Evolutionary conservation across 2,888 invertebrate genomes (phyloP).

Genomic region (Arenicola marina): DNA sequence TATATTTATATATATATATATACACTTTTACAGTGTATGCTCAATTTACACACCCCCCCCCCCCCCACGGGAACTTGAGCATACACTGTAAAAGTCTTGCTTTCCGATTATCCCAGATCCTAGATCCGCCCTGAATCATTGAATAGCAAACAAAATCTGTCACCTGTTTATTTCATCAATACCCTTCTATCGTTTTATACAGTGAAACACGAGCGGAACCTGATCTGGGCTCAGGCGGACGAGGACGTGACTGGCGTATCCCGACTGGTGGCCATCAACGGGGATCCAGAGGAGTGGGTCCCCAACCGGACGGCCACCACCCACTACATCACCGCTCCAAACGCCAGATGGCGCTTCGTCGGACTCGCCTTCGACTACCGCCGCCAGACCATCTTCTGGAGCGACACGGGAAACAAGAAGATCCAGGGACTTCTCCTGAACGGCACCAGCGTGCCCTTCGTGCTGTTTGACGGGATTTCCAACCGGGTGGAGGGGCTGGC

Average conservation of each 20-base stretch:
- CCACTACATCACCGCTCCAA: slow-evolving; percentile 50
- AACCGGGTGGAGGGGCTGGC: slow-evolving; percentile 45
- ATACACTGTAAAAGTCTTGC: too few species aligned
- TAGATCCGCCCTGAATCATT: too few species aligned
- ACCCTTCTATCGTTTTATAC: slow-evolving; percentile 14
- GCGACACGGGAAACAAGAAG: slow-evolving; percentile 47
- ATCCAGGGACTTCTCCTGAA: slow-evolving; percentile 36
- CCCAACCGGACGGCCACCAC: slow-evolving; percentile 41
- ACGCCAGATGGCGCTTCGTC: slow-evolving; percentile 50
- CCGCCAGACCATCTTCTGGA: slow-evolving; percentile 46
- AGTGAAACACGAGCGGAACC: slow-evolving; percentile 50
- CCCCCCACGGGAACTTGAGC: too few species aligned
- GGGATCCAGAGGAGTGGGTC: slow-evolving; percentile 51
- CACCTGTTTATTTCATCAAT: not conserved
- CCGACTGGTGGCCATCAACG: slow-evolving; percentile 49
- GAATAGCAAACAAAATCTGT: too few species aligned
- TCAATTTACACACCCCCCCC: too few species aligned
- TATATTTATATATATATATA: too few species aligned
- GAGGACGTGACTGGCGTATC: slow-evolving; percentile 39
- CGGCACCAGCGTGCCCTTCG: slow-evolving; percentile 42
- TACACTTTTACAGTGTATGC: too few species aligned
- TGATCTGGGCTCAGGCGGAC: slow-evolving; percentile 53
- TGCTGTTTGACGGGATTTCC: slow-evolving; percentile 47
- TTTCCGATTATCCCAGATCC: too few species aligned
- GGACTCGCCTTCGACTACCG: slow-evolving; percentile 45